Evolutionary conservation across 2,113 vertebrate species (phyloP).

Genomic region (Kryptolebias marmoratus): DNA sequence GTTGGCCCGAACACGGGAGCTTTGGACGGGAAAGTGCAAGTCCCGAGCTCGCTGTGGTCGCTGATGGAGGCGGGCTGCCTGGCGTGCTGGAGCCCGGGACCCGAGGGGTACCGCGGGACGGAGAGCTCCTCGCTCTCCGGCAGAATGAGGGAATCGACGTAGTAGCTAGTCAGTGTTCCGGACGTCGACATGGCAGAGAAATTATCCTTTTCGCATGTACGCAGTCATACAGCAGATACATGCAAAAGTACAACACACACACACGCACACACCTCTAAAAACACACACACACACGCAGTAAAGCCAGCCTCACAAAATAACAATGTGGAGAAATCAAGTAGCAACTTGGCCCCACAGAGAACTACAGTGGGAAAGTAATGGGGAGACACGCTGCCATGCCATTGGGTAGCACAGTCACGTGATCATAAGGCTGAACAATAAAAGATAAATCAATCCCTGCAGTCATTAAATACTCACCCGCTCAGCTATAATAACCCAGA

Average conservation of each 20-base stretch:
- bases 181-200: constrained; percentile 89
- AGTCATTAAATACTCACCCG: constrained; percentile 94
- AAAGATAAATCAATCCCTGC: constrained; percentile 98
- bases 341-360: constrained; percentile 93
- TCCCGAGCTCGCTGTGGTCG: constrained; percentile 89
- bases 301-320: constrained; percentile 90
- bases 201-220: constrained; percentile 69
- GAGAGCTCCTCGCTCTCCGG: constrained; percentile 90
- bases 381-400: constrained; percentile 83
- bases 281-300: constrained; percentile 76
- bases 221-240: constrained; percentile 69
- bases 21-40: constrained; percentile 93
- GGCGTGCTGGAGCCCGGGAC: constrained; percentile 83
- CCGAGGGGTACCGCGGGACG: constrained; percentile 85
- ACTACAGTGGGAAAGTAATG: constrained; percentile 96
- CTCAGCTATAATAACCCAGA: constrained; percentile 91
- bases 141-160: constrained; percentile 94
- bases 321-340: constrained; percentile 97
- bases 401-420: constrained; percentile 90
- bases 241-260: constrained; percentile 62
- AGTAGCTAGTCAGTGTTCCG: constrained; percentile 94
- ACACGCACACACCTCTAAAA: constrained; percentile 31
- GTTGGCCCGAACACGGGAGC: constrained; percentile 88
- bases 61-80: constrained; percentile 81
- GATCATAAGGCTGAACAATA: constrained; percentile 93